phyloP scores from a whole-genome alignment of 2,797 vertebrate species.

The Halcyon leucocephala region DNA sequence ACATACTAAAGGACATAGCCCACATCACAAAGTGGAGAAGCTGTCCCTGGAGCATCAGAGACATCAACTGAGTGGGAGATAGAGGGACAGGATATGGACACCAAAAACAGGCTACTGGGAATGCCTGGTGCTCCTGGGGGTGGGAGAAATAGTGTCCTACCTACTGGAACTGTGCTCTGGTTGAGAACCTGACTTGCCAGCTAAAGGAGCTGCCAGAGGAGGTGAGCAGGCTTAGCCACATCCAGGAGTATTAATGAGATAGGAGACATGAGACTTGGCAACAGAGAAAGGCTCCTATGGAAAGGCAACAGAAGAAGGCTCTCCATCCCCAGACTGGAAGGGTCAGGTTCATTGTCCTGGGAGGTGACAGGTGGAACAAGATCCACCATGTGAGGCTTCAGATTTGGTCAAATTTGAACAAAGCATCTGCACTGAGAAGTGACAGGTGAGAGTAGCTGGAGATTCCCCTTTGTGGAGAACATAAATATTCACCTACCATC shows the following conservation, averaged over 20 bases:
- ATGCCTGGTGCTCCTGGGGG: neutral
- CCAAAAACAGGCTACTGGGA: neutral
- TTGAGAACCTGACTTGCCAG: neutral
- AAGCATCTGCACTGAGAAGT: neutral
- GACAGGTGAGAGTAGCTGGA: neutral
- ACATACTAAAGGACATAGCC: neutral
- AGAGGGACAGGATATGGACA: neutral
- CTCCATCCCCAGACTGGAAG: neutral
- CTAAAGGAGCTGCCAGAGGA: neutral
- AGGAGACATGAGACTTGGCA: neutral
- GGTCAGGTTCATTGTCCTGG: neutral
- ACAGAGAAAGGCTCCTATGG: no score
- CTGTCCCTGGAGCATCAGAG: neutral
- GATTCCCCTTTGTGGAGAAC: neutral
- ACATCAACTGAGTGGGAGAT: neutral
- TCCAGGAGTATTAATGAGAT: neutral
- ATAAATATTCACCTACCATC: neutral
- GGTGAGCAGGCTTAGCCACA: neutral
- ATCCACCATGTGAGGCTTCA: neutral
- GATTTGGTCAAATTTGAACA: neutral
- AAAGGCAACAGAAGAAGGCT: neutral
- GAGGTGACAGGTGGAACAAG: neutral
- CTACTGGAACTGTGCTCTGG: rapidly evolving
- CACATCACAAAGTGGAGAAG: neutral
- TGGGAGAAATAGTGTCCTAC: neutral